phyloP scores from a whole-genome alignment of 2,113 vertebrate genomes.

The Grallaria varia region DNA sequence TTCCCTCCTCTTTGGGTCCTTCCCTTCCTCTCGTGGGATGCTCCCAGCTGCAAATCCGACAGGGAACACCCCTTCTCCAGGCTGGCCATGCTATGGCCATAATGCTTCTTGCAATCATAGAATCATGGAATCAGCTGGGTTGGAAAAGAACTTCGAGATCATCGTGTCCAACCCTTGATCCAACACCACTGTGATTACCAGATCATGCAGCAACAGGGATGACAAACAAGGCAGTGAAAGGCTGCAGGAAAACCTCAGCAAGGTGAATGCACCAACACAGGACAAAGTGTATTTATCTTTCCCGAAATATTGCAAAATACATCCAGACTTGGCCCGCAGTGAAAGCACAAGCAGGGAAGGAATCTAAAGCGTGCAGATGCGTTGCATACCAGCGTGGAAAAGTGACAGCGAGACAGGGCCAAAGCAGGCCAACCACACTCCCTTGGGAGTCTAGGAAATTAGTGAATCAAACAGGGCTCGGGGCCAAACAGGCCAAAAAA shows the following conservation, averaged over 20 bases:
- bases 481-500: slow-evolving; percentile 49
- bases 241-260: not conserved
- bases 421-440: slow-evolving; percentile 59
- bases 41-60: not conserved
- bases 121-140: no score
- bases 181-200: no score
- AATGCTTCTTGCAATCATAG: not conserved
- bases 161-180: no score
- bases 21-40: not conserved
- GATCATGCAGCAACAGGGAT: not conserved
- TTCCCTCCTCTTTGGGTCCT: not conserved
- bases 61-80: not conserved
- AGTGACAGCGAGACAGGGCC: slow-evolving; percentile 43
- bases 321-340: slow-evolving; percentile 5
- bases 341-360: not conserved
- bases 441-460: slow-evolving; percentile 51
- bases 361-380: slow-evolving; percentile 49
- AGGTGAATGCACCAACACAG: slow-evolving; percentile 11
- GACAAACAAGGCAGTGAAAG: not conserved
- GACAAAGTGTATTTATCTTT: not conserved
- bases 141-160: no score
- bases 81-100: not conserved
- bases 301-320: slow-evolving; percentile 25
- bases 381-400: slow-evolving; percentile 43
- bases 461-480: slow-evolving; percentile 62